These are phyloP conservation scores for Pseudachorutes palmiensis DNA, from an alignment of 1,140 invertebrate genomes.

Conservation along the genomic window DNA sequence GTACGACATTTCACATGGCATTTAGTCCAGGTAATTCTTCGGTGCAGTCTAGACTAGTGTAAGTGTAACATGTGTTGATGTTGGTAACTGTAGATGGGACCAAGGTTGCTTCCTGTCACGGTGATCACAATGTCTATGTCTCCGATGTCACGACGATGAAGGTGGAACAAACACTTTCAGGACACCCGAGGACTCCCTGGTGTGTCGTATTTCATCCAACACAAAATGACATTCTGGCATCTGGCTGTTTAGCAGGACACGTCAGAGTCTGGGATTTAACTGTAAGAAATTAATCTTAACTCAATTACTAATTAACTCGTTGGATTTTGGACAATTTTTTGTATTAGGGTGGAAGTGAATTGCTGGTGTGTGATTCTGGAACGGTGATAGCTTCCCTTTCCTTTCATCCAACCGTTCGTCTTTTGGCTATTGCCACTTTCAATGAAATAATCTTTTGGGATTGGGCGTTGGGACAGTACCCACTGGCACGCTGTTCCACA, in stretches of 20 bases:
- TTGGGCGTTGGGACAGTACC: slow-evolving; percentile 60
- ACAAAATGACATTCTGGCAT: slow-evolving; percentile 71
- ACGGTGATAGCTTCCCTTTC: slow-evolving; percentile 74
- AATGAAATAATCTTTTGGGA: slow-evolving; percentile 86
- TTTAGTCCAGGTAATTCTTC: slow-evolving; percentile 23
- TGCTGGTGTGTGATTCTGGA: slow-evolving; percentile 62
- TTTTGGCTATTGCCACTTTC: slow-evolving; percentile 74
- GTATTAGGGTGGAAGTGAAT: slow-evolving; percentile 74
- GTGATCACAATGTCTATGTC: slow-evolving; percentile 85
- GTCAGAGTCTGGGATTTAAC: slow-evolving; percentile 83
- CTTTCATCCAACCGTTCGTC: slow-evolving; percentile 72
- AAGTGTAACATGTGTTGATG: too few species aligned
- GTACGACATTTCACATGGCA: slow-evolving; percentile 37
- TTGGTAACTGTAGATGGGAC: slow-evolving; percentile 44
- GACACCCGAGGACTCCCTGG: slow-evolving; percentile 85
- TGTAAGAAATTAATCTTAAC: slow-evolving; percentile 51
- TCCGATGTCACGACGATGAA: slow-evolving; percentile 70
- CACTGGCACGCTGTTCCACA: slow-evolving; percentile 62
- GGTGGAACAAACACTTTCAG: slow-evolving; percentile 65
- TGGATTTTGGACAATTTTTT: too few species aligned
- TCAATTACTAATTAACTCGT: too few species aligned
- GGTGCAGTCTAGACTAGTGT: not conserved
- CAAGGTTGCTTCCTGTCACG: slow-evolving; percentile 80
- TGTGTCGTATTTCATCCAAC: slow-evolving; percentile 82
- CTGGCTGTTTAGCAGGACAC: slow-evolving; percentile 80